Percentiles rank a stretch among this genome's conserved stretches.
Evolutionary conservation across 2,888 invertebrate genomes (phyloP).

Genomic region (Cotesia congregata): DNA sequence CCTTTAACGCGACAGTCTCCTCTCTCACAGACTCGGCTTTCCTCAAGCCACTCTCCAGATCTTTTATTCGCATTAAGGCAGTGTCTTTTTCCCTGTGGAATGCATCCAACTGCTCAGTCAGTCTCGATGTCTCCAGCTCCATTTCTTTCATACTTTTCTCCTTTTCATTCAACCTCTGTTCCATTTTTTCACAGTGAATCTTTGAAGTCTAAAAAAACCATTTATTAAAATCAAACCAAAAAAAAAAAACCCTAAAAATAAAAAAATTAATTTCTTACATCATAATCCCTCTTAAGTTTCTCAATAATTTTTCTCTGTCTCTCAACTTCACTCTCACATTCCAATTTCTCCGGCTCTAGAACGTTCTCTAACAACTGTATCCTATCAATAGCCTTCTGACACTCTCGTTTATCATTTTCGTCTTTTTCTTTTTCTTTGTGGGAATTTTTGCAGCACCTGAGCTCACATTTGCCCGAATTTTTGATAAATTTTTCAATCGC

Average conservation of each 20-base stretch:
- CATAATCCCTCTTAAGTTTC: slow-evolving; percentile 55
- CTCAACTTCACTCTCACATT: slow-evolving; percentile 50
- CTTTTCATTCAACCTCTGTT: slow-evolving; percentile 51
- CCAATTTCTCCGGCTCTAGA: slow-evolving; percentile 32
- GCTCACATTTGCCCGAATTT: slow-evolving; percentile 9
- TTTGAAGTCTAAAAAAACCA: slow-evolving; percentile 48
- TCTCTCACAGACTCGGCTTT: slow-evolving; percentile 52
- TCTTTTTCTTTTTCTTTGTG: slow-evolving; percentile 28
- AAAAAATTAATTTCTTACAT: slow-evolving; percentile 53
- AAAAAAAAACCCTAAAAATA: slow-evolving; percentile 9
- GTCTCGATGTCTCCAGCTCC: slow-evolving; percentile 52
- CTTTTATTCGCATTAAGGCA: slow-evolving; percentile 55
- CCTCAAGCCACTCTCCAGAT: slow-evolving; percentile 57
- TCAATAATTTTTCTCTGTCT: slow-evolving; percentile 54
- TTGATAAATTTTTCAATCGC: slow-evolving; percentile 45
- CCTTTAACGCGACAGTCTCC: slow-evolving; percentile 50
- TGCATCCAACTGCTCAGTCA: slow-evolving; percentile 56
- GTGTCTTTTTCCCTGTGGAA: slow-evolving; percentile 56
- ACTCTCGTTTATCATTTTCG: slow-evolving; percentile 46
- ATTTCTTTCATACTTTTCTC: slow-evolving; percentile 51
- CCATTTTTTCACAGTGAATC: slow-evolving; percentile 49
- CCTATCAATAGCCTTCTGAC: slow-evolving; percentile 45
- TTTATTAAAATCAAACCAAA: slow-evolving; percentile 16
- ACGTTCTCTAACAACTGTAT: slow-evolving; percentile 50
- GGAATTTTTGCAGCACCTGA: slow-evolving; percentile 14